Conservation (phyloP, 2,888 invertebrate genomes). For the Drosophila mimica region DNA sequence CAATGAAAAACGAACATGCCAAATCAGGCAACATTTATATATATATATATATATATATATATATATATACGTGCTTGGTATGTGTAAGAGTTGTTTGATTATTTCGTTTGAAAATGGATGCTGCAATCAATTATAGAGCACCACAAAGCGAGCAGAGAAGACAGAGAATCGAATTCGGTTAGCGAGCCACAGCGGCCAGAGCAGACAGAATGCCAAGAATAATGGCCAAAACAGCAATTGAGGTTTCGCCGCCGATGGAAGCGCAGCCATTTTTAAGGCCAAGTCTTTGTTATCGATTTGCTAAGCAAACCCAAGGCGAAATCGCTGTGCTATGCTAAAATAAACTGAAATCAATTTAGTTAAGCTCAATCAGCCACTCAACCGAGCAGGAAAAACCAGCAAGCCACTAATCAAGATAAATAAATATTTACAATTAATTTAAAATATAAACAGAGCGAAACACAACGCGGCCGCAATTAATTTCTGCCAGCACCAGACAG, state of each 20-base stretch:
- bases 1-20: constrained; percentile 50
- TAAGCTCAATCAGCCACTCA: constrained; percentile 50
- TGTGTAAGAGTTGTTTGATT: constrained; percentile 61
- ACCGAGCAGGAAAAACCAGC: too few relatives aligned
- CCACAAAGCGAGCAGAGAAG: constrained; percentile 39
- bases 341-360: constrained; percentile 79
- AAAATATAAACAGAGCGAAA: constrained; percentile 75
- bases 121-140: constrained; percentile 73
- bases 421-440: constrained; percentile 81
- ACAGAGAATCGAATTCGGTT: constrained; percentile 51
- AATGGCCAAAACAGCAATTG: constrained; percentile 56
- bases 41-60: too few relatives aligned
- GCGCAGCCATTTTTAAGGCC: constrained; percentile 59
- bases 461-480: constrained; percentile 71
- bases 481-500: constrained; percentile 39
- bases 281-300: constrained; percentile 68
- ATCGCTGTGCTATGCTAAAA: constrained; percentile 64
- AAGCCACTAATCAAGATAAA: constrained; percentile 73
- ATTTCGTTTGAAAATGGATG: constrained; percentile 76
- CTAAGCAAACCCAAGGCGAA: constrained; percentile 26
- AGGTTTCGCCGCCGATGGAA: constrained; percentile 39
- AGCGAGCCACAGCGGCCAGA: constrained; percentile 25
- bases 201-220: constrained; percentile 42
- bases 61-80: constrained; percentile 6
- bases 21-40: constrained; percentile 33